Conservation (phyloP, 2,797 vertebrate species). For the Falco berigora region DNA sequence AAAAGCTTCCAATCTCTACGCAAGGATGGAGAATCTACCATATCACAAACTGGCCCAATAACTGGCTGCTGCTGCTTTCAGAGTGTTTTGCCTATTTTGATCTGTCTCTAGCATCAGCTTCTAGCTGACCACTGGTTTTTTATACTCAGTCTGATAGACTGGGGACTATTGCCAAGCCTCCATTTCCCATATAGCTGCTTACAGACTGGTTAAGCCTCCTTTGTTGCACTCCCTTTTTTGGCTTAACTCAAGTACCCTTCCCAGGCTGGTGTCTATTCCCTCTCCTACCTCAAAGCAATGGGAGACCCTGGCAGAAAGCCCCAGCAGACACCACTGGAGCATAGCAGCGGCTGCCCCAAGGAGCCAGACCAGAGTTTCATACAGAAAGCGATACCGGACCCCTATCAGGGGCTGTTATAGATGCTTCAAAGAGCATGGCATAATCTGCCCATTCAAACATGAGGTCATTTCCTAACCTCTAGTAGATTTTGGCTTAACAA, state of each 20-base stretch:
- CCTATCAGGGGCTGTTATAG: neutral
- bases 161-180: neutral
- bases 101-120: neutral
- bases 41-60: neutral
- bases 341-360: neutral
- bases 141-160: neutral
- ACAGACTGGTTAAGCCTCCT: neutral
- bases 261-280: neutral
- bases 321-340: neutral
- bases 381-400: neutral
- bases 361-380: rapidly evolving
- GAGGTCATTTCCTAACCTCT: neutral
- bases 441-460: neutral
- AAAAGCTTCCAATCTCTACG: neutral
- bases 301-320: neutral
- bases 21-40: neutral
- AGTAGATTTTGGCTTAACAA: neutral
- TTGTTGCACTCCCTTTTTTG: neutral
- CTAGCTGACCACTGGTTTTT: neutral
- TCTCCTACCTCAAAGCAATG: neutral
- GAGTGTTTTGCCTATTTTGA: neutral
- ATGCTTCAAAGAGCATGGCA: neutral
- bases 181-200: neutral
- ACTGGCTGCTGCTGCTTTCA: neutral
- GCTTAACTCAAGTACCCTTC: neutral